Conservation (phyloP, 2,797 vertebrate genomes). For the Neosalanx taihuensis region DNA sequence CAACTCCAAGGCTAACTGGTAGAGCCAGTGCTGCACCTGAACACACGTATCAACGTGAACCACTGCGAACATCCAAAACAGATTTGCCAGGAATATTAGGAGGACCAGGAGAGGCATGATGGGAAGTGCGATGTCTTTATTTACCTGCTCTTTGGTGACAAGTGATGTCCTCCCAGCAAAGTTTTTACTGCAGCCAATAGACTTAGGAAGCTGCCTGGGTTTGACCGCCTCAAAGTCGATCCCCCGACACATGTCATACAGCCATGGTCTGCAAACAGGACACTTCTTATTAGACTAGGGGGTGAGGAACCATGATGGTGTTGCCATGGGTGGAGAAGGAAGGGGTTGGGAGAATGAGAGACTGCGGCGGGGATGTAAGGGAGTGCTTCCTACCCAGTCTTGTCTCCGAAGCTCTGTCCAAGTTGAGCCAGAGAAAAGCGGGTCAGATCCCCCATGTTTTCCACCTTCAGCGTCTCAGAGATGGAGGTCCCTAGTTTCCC, state of each 20-base stretch:
- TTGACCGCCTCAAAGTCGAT: constrained; percentile 94
- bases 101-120: not conserved
- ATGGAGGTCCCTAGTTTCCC: constrained; percentile 91
- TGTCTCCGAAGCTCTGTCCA: constrained; percentile 87
- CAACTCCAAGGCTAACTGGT: constrained; percentile 91
- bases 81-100: not conserved
- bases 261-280: constrained; percentile 80
- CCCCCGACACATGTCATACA: constrained; percentile 90
- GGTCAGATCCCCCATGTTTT: constrained; percentile 88
- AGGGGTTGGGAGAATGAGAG: not conserved
- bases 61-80: not conserved
- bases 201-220: constrained; percentile 88
- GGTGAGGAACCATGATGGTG: not conserved
- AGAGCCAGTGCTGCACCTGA: constrained; percentile 92
- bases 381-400: constrained; percentile 81
- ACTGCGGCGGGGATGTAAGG: not conserved
- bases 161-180: constrained; percentile 86
- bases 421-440: constrained; percentile 81
- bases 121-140: no score
- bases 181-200: constrained; percentile 95
- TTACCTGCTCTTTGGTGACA: constrained; percentile 82
- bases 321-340: not conserved
- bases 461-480: constrained; percentile 76
- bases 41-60: not conserved
- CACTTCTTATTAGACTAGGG: not conserved